phyloP scores from a whole-genome alignment of 2,888 invertebrate genomes.

The Watsonalla binaria region DNA sequence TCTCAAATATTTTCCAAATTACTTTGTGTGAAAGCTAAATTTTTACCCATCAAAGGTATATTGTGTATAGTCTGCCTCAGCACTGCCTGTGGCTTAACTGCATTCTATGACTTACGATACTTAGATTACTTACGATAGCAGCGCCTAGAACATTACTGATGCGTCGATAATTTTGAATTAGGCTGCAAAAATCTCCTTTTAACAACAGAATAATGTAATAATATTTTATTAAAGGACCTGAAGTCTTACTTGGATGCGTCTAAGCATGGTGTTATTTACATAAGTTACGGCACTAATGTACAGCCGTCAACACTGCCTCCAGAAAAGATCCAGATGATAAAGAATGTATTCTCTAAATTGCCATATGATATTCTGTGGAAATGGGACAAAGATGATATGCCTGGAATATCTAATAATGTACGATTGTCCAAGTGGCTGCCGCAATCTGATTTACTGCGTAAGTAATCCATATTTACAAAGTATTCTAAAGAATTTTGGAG shows the following conservation, averaged over 20 bases:
- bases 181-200: no score
- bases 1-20: constrained; percentile 7
- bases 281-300: constrained; percentile 65
- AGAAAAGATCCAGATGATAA: constrained; percentile 36
- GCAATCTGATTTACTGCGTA: constrained; percentile 58
- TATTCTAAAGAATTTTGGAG: no score
- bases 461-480: constrained; percentile 18
- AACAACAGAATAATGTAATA: no score
- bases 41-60: no score
- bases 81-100: no score
- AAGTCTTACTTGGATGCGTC: constrained; percentile 50
- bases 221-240: constrained; percentile 40
- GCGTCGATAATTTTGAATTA: no score
- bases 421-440: constrained; percentile 64
- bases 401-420: constrained; percentile 49
- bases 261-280: constrained; percentile 57
- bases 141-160: no score
- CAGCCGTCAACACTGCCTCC: constrained; percentile 40
- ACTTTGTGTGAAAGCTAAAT: constrained; percentile 4
- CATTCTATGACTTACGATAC: no score
- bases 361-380: constrained; percentile 68
- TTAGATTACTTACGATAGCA: no score
- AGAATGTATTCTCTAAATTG: constrained; percentile 49
- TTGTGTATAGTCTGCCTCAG: no score
- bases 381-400: constrained; percentile 53